Percentiles rank a stretch among this genome's conserved stretches.
Conservation (phyloP, 2,888 invertebrate species). For the Caenorhabditis zanzibari region DNA sequence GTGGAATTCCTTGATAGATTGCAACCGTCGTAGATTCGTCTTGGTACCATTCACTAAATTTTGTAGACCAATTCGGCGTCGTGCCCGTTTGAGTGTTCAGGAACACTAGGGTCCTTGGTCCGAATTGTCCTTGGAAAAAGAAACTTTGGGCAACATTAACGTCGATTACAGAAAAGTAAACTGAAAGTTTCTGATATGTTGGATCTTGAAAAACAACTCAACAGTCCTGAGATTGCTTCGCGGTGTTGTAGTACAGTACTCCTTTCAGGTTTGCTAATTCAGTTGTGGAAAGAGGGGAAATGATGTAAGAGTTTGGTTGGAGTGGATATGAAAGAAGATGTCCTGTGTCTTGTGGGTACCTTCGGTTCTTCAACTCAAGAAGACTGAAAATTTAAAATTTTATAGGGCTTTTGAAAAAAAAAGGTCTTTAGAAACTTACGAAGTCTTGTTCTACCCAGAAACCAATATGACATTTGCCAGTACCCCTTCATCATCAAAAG, state of each 20-base stretch:
- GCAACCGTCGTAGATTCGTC: neutral
- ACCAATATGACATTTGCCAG: neutral
- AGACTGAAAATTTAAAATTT: conserved; percentile 1
- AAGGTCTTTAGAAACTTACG: neutral
- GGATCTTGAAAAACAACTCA: too few relatives aligned
- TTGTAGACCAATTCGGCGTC: neutral
- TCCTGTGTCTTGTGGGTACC: neutral
- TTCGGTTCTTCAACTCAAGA: neutral
- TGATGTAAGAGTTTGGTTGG: neutral
- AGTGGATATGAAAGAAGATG: neutral
- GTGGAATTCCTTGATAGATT: conserved; percentile 22
- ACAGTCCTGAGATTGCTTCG: neutral
- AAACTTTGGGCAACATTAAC: neutral
- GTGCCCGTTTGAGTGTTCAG: conserved; percentile 22
- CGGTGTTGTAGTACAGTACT: neutral
- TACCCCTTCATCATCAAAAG: neutral
- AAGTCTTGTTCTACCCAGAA: neutral
- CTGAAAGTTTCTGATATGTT: too few relatives aligned
- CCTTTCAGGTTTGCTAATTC: neutral
- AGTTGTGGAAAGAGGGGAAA: neutral
- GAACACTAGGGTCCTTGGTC: too few relatives aligned
- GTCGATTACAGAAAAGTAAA: conserved; percentile 22
- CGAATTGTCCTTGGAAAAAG: neutral
- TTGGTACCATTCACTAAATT: conserved; percentile 25
- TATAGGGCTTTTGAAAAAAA: neutral